Evolutionary conservation across 2,797 vertebrate species (phyloP), one percentile per base, ranked within the genome.

Genomic region (Bradypodion pumilum): DNA sequence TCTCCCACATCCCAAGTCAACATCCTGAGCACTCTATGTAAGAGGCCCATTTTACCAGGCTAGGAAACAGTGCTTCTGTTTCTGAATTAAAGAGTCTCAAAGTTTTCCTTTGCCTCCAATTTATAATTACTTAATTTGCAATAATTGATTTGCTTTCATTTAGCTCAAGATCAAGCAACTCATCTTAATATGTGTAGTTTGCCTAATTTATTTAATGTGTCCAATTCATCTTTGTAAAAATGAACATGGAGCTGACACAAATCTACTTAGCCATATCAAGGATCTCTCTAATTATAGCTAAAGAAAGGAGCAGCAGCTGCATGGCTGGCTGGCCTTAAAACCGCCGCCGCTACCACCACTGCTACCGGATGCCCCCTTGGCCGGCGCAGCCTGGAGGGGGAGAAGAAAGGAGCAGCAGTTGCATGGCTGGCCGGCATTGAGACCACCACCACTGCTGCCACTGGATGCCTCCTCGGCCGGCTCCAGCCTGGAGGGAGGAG

Each of bases 101-200:
- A 85, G 73, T 85, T 81, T 85, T 85, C 56, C 27, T 46, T 52
- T 77, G 42, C 84, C 56, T 81, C 59, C 79, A 69, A 81, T 85
- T 85, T 81, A 77, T 85, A 81, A 81, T 77, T 81, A 65, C 84
- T 85, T 85, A 85, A 85, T 85, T 85, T 85, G 56, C 74, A 85
- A 72, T 85, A 81, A 85, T 77, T 85, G 84, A 85, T 85, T 85
- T 85, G 79, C 84, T 79, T 85, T 85, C 84, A 85, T 85, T 85
- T 85, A 85, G 84, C 84, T 81, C 32, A 72, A 76, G 79, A 85
- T 85, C 84, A 81, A 85, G 79, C 70, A 81, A 85, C 84, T 85
- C 84, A 81, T 85, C 84, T 85, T 85, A 85, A 85, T 85, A 85
- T 85, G 79, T 85, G 65, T 85, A 81, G 81, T 85, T 85, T 81